phyloP scores from a whole-genome alignment of 2,113 vertebrate species.

The Sorex fumeus region DNA sequence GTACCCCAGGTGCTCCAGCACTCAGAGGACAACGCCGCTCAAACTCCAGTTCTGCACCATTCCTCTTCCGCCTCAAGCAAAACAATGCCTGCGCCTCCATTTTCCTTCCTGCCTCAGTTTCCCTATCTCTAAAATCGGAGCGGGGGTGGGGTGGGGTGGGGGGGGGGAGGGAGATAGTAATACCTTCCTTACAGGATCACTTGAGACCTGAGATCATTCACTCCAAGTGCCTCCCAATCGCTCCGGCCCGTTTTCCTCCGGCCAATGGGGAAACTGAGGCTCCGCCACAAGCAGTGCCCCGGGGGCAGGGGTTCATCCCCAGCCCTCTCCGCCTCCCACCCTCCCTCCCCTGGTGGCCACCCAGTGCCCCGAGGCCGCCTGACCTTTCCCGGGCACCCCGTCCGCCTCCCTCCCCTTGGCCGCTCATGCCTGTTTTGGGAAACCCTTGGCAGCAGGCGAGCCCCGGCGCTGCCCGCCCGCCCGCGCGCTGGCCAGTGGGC shows the following conservation, averaged over 20 bases:
- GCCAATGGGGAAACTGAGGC: slow-evolving; percentile 21
- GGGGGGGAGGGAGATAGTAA: no score
- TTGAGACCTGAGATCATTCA: no score
- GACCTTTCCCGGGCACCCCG: no score
- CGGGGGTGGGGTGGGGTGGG: no score
- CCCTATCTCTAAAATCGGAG: neutral
- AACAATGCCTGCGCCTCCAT: neutral
- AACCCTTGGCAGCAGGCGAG: neutral
- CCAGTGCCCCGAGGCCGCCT: neutral
- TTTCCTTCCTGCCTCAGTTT: slow-evolving; percentile 9
- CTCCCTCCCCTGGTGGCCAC: no score
- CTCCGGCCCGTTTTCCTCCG: neutral
- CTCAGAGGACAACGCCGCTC: neutral
- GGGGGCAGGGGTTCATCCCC: neutral
- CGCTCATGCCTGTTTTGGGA: slow-evolving; percentile 6
- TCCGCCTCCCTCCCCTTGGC: no score
- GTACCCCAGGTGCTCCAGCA: neutral
- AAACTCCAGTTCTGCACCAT: neutral
- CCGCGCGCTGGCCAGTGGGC: neutral
- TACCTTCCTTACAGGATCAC: neutral
- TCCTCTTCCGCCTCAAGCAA: neutral
- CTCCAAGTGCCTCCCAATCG: neutral
- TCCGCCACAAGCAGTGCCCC: neutral
- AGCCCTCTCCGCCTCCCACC: neutral
- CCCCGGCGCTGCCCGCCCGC: neutral